Evolutionary conservation across 2,888 invertebrate species (phyloP), one percentile per base, ranked within the genome.

Genomic region (Callyntrura guangdongensis): DNA sequence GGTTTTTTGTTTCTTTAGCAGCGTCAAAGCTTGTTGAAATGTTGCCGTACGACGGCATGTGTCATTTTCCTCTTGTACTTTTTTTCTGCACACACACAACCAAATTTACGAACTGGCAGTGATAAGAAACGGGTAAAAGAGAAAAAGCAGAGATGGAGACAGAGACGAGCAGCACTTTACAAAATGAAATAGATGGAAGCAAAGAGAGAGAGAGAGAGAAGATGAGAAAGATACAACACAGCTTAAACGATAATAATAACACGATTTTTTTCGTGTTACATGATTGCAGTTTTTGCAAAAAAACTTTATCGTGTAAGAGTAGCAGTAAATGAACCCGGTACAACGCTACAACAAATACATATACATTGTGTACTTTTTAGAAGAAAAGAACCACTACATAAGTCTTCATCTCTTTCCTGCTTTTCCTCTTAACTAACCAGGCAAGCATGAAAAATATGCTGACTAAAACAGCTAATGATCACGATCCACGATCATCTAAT

Each of bases 151-250:
- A n/a, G n/a, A n/a, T n/a, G 64, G 25, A 25, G 59, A n/a, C 12
- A n/a, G n/a, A 17, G 59, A 8, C 11, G 17, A 1, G 14, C 6
- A 59, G 59, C 64, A 25, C 64, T 64, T 8, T 22, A 6, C 64
- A 64, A n/a, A 25, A 64, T 25, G 59, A 59, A 59, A 64, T n/a
- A n/a, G n/a, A n/a, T n/a, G n/a, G n/a, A n/a, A n/a, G n/a, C n/a
- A n/a, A n/a, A 12, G 25, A 64, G 22, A 25, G 25, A 61, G 11
- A n/a, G 14, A n/a, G 14, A n/a, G 14, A 56, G n/a, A 20, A 64
- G 64, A 64, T 64, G 64, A 64, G 25, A 64, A 22, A 64, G 64
- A 64, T 64, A 64, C 22, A 64, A 25, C 5, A 64, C 25, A 64
- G 2, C 6, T 25, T 25, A 25, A n/a, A 64, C 11, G 64, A 64